Evolutionary conservation across 2,888 invertebrate species (phyloP), one percentile per base, ranked within the genome.

Genomic region (Drosophila prolongata): DNA sequence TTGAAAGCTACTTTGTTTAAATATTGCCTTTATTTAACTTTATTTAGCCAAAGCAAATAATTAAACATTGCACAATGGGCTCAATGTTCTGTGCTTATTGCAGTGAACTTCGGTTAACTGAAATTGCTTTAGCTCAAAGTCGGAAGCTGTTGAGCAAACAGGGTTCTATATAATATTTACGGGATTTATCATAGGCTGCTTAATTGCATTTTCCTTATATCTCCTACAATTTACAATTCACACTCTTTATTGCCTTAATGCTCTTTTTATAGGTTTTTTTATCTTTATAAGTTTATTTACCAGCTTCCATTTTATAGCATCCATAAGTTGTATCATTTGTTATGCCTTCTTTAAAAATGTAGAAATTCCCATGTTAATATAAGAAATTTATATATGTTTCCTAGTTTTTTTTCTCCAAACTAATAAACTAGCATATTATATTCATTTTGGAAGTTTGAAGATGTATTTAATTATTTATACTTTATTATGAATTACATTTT

Each of bases 41-140:
- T 34, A 14, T 58, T 34, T 42, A 9, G 6, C 16, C 30, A n/a
- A 38, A 1, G 16, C 30, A 40, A 58, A 58, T 58, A 53, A 34
- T 34, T 30, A 14, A 4, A 10, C 38, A 38, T 10, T 57, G 24
- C 24, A 6, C 24, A 11, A 50, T 13, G 13, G 49, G 34, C 49
- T 35, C 34, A 34, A 47, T 34, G 47, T 34, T 16, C 47, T 10
- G 14, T 6, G 34, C 34, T 47, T 14, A 16, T 49, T 6, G 24
- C 44, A 13, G 6, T 13, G 24, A 44, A 44, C 44, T 44, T n/a
- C 34, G 27, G 16, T 30, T 38, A 27, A 27, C 50, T 14, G 19
- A 8, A 13, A 34, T 44, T n/a, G n/a, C 34, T 10, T 6, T 19
- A 34, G 34, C 56, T 50, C 14, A 49, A 35, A 58, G 38, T 40